Evolutionary conservation across 2,113 vertebrate species (phyloP).

Genomic region (Anser cygnoides): DNA sequence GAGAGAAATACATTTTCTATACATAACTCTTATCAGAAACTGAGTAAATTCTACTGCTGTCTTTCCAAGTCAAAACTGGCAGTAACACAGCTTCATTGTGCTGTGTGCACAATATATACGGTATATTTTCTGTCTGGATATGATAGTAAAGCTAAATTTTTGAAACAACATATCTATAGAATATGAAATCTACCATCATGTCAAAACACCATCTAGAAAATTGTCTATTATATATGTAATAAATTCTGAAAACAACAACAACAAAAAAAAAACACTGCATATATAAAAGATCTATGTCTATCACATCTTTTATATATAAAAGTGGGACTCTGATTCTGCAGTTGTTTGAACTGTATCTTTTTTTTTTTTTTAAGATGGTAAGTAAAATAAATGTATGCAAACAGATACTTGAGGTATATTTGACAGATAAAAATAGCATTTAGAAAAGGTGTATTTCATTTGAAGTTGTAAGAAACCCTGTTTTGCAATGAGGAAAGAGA

Average conservation of each 20-base stretch:
- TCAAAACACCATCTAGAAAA: background rate
- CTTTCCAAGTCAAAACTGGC: background rate
- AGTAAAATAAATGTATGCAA: background rate
- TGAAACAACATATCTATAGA: background rate
- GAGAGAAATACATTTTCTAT: background rate
- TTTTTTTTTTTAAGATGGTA: background rate
- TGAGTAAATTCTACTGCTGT: background rate
- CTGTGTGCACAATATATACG: background rate
- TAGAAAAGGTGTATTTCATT: background rate
- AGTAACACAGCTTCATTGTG: background rate
- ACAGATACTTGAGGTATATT: background rate
- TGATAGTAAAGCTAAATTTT: background rate
- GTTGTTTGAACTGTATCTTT: background rate
- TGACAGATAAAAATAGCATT: slow-evolving; percentile 33
- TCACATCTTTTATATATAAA: too few relatives aligned
- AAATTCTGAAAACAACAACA: too few relatives aligned
- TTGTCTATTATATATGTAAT: background rate
- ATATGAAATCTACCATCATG: background rate
- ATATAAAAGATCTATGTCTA: too few relatives aligned
- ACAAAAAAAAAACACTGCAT: too few relatives aligned
- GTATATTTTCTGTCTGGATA: background rate
- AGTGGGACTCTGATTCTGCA: background rate
- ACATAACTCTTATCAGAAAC: background rate
- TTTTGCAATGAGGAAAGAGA: background rate
- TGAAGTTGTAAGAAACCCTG: background rate